Evolutionary conservation across 2,888 invertebrate species (phyloP).

Genomic region (Ichneumon xanthorius): DNA sequence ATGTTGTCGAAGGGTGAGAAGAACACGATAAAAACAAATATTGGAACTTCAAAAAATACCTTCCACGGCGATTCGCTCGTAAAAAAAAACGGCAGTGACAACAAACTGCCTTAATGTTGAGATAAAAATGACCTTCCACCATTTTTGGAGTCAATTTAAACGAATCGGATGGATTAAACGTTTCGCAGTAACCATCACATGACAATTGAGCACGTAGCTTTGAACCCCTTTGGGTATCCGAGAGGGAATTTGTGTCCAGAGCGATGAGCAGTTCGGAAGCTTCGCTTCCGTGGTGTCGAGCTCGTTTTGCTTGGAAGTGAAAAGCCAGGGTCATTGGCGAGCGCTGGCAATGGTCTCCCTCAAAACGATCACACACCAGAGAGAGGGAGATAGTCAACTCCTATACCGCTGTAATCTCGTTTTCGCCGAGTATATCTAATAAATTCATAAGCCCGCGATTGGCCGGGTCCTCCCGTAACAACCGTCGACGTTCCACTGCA

Average conservation of each 20-base stretch:
- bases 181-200: constrained; percentile 22
- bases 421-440: constrained; percentile 66
- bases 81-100: background rate
- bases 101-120: background rate
- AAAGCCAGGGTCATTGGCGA: constrained; percentile 53
- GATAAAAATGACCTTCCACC: background rate
- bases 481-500: constrained; percentile 54
- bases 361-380: constrained; percentile 41
- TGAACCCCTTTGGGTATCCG: constrained; percentile 38
- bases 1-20: constrained; percentile 67
- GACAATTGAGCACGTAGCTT: constrained; percentile 38
- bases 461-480: constrained; percentile 57
- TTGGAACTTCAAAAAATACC: constrained; percentile 33
- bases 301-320: constrained; percentile 47
- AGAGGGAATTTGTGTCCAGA: constrained; percentile 31
- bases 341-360: constrained; percentile 10
- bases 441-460: constrained; percentile 69
- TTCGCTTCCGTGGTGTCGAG: constrained; percentile 26
- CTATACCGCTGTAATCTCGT: constrained; percentile 55
- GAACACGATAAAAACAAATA: constrained; percentile 40
- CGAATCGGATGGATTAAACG: constrained; percentile 37
- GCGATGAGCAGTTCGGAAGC: constrained; percentile 23
- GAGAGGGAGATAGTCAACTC: background rate
- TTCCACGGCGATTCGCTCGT: background rate
- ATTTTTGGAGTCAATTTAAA: background rate